Percentiles rank a stretch among this genome's conserved stretches.
These are phyloP conservation scores for Ptiloglossa arizonensis DNA, from an alignment of 1,140 invertebrate species.

Conservation along the genomic window DNA sequence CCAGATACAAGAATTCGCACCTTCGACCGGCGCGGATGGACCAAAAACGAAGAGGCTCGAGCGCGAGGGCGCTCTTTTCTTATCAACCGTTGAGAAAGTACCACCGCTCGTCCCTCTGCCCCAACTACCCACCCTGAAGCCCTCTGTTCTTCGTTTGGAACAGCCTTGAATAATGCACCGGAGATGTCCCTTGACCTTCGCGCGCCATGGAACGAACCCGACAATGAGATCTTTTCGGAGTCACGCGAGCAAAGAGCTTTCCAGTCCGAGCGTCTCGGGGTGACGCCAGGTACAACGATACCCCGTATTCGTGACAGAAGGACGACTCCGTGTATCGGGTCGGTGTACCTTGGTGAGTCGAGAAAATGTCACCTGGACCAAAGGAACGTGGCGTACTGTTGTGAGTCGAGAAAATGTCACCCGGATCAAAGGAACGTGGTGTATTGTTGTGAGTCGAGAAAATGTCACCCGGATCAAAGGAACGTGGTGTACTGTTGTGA, in stretches of 20 bases:
- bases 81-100: constrained; percentile 59
- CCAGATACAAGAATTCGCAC: constrained; percentile 75
- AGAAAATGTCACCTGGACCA: too few species aligned
- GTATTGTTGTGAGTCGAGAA: too few species aligned
- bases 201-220: constrained; percentile 5
- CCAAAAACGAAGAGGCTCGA: constrained; percentile 43
- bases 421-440: too few species aligned
- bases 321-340: too few species aligned
- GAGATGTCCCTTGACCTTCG: constrained; percentile 43
- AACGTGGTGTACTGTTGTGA: too few species aligned
- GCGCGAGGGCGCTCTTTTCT: constrained; percentile 54
- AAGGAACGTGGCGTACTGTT: too few species aligned
- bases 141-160: constrained; percentile 28
- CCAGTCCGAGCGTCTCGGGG: neutral
- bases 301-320: neutral
- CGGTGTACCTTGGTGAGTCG: too few species aligned
- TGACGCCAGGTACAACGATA: constrained; percentile 11
- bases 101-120: neutral
- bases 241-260: constrained; percentile 36
- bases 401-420: too few species aligned
- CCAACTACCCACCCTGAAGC: too few species aligned
- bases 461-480: too few species aligned
- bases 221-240: constrained; percentile 43
- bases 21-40: constrained; percentile 60
- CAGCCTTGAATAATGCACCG: constrained; percentile 48